A percentile compares a stretch with the other conserved stretches of the same genome.
Conservation (phyloP, 2,113 vertebrate species). For the Brachirus orientalis region DNA sequence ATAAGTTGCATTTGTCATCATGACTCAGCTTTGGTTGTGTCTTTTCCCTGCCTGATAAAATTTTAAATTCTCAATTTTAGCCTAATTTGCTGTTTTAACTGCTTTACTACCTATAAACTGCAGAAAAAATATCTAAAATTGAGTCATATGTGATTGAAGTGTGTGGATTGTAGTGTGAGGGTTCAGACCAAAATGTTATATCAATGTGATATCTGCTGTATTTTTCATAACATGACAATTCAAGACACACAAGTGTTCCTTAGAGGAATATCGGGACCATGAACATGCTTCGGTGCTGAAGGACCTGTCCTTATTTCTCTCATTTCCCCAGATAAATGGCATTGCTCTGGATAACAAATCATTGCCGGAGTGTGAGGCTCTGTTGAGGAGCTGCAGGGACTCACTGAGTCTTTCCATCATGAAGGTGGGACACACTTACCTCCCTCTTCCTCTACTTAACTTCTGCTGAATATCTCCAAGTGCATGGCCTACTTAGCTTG, state of each 20-base stretch:
- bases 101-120: conserved; percentile 19
- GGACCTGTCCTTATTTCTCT: conserved; percentile 29
- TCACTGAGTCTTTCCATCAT: conserved; percentile 93
- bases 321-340: conserved; percentile 90
- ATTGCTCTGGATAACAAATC: conserved; percentile 98
- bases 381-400: conserved; percentile 92
- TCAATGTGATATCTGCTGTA: no score
- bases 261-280: no score
- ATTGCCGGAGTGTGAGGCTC: conserved; percentile 94
- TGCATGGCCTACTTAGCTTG: conserved; percentile 30
- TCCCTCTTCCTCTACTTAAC: conserved; percentile 24
- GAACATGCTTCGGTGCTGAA: no score
- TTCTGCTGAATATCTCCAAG: neutral
- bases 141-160: conserved; percentile 53
- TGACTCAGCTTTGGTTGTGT: neutral
- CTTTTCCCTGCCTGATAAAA: neutral
- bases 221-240: no score
- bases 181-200: no score
- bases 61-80: conserved; percentile 11
- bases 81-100: neutral
- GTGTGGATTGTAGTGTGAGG: conserved; percentile 25
- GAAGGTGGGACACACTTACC: conserved; percentile 86
- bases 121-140: conserved; percentile 11
- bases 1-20: neutral
- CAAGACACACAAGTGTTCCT: no score